A percentile compares a stretch with the other conserved stretches of the same genome.
Evolutionary conservation across 2,888 invertebrate species (phyloP).

Genomic region (Serripes groenlandicus): DNA sequence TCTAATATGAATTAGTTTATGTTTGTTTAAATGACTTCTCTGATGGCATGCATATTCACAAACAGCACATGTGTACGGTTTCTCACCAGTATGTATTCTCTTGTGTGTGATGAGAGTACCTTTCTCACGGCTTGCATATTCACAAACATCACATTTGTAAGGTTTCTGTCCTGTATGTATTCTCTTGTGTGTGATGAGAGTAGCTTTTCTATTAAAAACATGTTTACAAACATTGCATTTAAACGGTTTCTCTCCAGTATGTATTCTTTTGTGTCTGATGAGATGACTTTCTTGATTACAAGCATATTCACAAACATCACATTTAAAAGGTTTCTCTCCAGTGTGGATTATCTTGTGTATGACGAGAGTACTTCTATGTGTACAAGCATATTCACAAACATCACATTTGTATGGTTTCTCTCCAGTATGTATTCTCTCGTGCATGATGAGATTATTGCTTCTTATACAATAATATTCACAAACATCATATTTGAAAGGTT

Average conservation of each 20-base stretch:
- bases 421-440: background rate
- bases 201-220: background rate
- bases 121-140: background rate
- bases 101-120: background rate
- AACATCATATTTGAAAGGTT: background rate
- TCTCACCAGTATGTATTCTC: background rate
- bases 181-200: background rate
- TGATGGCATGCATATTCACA: background rate
- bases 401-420: background rate
- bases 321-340: background rate
- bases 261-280: background rate
- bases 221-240: background rate
- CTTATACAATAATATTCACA: background rate
- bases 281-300: background rate
- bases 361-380: background rate
- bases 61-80: background rate
- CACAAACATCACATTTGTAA: background rate
- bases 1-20: background rate
- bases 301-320: background rate
- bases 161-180: background rate
- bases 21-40: background rate
- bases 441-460: background rate
- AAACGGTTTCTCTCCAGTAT: background rate
- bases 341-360: background rate
- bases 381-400: background rate